Evolutionary conservation across 2,113 vertebrate species (phyloP), one percentile per base, ranked within the genome.

Genomic region (Lipotes vexillifer): DNA sequence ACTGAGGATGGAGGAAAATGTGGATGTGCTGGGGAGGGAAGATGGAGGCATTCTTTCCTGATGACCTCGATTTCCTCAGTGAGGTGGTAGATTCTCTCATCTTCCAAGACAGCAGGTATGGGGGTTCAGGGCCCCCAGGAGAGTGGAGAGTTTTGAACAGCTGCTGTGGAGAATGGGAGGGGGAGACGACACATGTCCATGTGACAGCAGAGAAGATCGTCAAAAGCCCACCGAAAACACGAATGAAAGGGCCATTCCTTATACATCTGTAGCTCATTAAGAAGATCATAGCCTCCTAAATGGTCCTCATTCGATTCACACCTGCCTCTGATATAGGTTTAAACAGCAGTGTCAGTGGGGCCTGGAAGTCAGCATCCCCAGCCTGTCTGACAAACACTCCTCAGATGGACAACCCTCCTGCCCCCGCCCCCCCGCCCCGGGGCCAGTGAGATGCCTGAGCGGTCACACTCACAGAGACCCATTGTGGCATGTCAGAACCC

Each of bases 401-500:
- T 83, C 90, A 87, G 90, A 85, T n/a, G 63, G 69, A 88, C 3
- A 1, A 52, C 93, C 85, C 84, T 68, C 74, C 71, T 23, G 83
- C 46, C 72, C 23, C 59, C 8, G 65, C 6, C 18, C 15, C 15
- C 78, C 59, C 66, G 33, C 59, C 23, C 29, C 77, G 80, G 94
- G 94, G 96, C 89, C 87, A 36, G 94, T 8, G 93, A 93, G 89
- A 88, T 94, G 90, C 90, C 33, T 59, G 66, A 93, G 97, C 96
- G 97, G 96, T 86, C 78, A n/a, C 96, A 87, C 95, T 80, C 78
- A 98, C 97, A 96, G 97, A 95, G 97, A 97, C 96, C 92, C 96
- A 98, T 75, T 98, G 97, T 98, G 97, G 98, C 97, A 41, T 94
- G 97, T 98, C 97, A 68, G 97, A 98, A 98, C 98, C 98, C 98